Percentiles rank a stretch among this genome's conserved stretches.
These are phyloP conservation scores for Entelurus aequoreus DNA, from an alignment of 2,113 vertebrate species.

Conservation along the genomic window DNA sequence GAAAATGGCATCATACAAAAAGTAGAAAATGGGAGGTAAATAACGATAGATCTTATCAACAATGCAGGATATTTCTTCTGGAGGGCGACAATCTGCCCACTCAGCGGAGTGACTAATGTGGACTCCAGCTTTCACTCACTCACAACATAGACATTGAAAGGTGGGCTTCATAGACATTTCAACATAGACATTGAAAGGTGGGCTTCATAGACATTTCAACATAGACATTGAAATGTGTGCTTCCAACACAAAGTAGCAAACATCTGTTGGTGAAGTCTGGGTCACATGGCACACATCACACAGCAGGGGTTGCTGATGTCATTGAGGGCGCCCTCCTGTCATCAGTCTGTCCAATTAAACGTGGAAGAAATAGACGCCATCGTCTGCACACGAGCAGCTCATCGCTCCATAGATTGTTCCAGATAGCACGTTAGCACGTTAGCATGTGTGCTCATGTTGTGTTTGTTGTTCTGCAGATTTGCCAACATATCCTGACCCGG, in stretches of 20 bases:
- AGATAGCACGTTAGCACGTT: not conserved
- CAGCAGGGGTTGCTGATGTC: constrained; percentile 11
- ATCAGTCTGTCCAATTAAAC: constrained; percentile 39
- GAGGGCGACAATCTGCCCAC: no score
- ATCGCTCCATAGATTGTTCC: not conserved
- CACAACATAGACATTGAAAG: no score
- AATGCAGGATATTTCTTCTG: no score
- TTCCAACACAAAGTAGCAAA: not conserved
- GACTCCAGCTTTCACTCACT: no score
- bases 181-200: no score
- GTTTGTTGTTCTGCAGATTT: not conserved
- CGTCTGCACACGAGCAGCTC: constrained; percentile 34
- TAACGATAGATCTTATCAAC: no score
- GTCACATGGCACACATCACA: constrained; percentile 31
- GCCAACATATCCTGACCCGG: not conserved
- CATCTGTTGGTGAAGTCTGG: no score
- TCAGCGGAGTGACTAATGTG: no score
- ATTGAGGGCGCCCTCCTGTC: constrained; percentile 48
- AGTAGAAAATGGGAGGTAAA: no score
- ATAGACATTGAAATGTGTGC: no score
- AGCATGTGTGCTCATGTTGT: not conserved
- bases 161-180: not conserved
- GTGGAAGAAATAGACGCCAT: constrained; percentile 67
- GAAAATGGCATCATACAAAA: no score
- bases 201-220: not conserved